Evolutionary conservation across 2,888 invertebrate species (phyloP).

Genomic region (Spisula solida): DNA sequence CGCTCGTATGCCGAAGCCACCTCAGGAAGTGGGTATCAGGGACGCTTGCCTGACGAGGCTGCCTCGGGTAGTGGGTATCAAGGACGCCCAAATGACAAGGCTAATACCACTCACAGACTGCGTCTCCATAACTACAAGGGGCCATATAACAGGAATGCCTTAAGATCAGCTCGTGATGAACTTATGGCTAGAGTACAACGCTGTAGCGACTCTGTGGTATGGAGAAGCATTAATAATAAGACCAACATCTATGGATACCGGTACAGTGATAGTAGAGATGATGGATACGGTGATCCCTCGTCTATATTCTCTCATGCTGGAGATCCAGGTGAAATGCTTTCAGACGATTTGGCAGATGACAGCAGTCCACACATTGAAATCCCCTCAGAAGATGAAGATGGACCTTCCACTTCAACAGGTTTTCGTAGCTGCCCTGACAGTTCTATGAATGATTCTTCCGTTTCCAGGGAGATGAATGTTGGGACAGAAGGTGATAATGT

Average conservation of each 20-base stretch:
- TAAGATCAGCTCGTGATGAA: background rate
- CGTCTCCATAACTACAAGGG: constrained; percentile 26
- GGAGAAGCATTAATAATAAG: constrained; percentile 11
- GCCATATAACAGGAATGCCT: background rate
- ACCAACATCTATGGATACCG: constrained; percentile 14
- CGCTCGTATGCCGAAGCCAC: background rate
- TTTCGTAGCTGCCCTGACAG: background rate
- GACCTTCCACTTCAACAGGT: background rate
- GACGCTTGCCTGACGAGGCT: no score
- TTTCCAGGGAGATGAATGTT: background rate
- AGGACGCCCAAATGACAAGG: no score
- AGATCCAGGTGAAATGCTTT: background rate
- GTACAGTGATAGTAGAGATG: background rate
- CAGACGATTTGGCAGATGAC: background rate
- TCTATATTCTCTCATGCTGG: constrained; percentile 38
- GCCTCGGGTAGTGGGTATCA: no score
- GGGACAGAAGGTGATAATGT: background rate
- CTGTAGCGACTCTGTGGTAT: background rate
- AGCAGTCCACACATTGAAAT: no score
- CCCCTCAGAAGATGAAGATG: no score
- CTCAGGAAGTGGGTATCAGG: no score
- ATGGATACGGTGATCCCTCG: constrained; percentile 38
- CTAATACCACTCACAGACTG: background rate
- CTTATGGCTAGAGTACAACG: constrained; percentile 13
- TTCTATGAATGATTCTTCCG: background rate